These are phyloP conservation scores for Spea bombifrons DNA, from an alignment of 2,113 vertebrate genomes.

Conservation along the genomic window DNA sequence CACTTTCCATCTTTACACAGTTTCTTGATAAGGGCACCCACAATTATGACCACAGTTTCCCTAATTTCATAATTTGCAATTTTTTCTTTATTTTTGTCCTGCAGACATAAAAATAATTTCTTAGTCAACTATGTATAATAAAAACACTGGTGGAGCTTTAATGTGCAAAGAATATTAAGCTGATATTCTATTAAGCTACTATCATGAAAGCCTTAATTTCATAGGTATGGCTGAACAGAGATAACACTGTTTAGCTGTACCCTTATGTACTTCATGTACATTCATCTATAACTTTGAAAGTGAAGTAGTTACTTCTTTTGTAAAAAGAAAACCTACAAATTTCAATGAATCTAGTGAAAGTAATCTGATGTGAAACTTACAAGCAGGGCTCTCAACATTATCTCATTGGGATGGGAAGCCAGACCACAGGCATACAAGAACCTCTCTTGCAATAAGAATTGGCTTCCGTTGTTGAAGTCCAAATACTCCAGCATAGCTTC, in stretches of 20 bases:
- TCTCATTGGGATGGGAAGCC: constrained; percentile 85
- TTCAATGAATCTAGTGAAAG: too few relatives aligned
- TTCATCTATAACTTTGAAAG: too few relatives aligned
- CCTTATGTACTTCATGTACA: too few relatives aligned
- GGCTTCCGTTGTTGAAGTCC: constrained; percentile 82
- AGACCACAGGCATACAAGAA: constrained; percentile 96
- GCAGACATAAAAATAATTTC: neutral
- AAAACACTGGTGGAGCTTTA: too few relatives aligned
- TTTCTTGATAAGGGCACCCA: constrained; percentile 84
- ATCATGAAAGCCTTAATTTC: too few relatives aligned
- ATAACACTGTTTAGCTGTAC: too few relatives aligned
- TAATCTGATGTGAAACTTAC: constrained; percentile 65
- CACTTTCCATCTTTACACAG: constrained; percentile 83
- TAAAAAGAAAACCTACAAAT: too few relatives aligned
- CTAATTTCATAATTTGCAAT: constrained; percentile 82
- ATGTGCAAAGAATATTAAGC: too few relatives aligned
- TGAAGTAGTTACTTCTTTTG: too few relatives aligned
- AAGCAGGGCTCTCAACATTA: constrained; percentile 77
- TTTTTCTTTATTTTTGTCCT: constrained; percentile 80
- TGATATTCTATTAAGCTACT: too few relatives aligned
- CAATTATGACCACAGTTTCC: constrained; percentile 87
- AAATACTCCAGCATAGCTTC: constrained; percentile 85
- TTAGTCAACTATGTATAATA: too few relatives aligned
- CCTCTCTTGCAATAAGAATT: constrained; percentile 80
- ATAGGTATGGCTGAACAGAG: too few relatives aligned